Base-by-base conservation (phyloP, 2,113 vertebrate genomes). In the Pluvialis apricaria region DNA sequence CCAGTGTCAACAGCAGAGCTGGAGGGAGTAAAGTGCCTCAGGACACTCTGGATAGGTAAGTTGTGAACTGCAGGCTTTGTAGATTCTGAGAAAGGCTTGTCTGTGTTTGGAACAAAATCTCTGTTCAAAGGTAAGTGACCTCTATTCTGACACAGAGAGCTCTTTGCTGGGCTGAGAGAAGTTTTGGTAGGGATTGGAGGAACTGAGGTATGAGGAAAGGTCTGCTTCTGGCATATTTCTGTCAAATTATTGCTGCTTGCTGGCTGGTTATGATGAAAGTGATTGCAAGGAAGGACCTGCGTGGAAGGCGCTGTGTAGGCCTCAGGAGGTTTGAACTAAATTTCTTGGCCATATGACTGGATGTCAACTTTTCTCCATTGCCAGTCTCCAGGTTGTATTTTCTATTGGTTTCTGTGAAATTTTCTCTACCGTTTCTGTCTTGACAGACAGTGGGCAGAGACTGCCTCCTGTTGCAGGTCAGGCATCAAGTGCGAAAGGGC, bases 11-110 rank as follows among this genome's bases (percentile, higher is more conserved):
- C 87, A 98, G 98, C 94, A 98, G 97, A 98, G 97, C 98, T 95
- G 99, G 98, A 98, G 98, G 98, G 97, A 98, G 97, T 99, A 99
- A 99, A 98, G 98, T 97, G 87, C 97, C 98, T 62, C 98, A 96
- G 93, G 99, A 99, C 95, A 97, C 98, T 95, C 98, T 99, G 71
- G 99, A 99, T 97, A 99, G 99, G 99, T 99, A 97, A 98, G 99
- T 98, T 29, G 98, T 97, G 36, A 44, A 84, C 60, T 82, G 45
- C 51, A 61, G 77, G 40, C 49, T 66, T 80, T n/a, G 65, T 78
- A 51, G 51, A 55, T 49, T 86, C 69, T 60, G 18, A 42, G 12
- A 64, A 25, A 52, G 3, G 3, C 38, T 84, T 88, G 26, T 49
- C 65, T 68, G 32, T 77, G 36, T 69, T 91, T 85, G 55, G 51